These are phyloP conservation scores for Hyperoodon ampullatus DNA, from an alignment of 2,113 vertebrate genomes.

Conservation along the genomic window DNA sequence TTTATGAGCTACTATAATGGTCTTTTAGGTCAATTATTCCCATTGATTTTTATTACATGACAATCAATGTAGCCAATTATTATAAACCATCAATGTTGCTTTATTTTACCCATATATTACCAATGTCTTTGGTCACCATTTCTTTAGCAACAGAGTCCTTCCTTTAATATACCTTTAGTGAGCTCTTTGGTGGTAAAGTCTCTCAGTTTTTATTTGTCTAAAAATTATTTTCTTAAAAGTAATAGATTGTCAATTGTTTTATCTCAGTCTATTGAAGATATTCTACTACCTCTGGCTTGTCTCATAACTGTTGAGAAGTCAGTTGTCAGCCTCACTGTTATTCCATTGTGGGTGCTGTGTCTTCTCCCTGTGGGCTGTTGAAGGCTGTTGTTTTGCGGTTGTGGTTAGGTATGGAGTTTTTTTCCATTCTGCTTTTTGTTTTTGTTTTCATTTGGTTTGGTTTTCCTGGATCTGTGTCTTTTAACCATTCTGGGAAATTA, in stretches of 20 bases:
- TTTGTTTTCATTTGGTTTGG: neutral
- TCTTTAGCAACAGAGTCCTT: neutral
- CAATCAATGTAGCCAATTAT: neutral
- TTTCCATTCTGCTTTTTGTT: neutral
- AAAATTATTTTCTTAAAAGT: neutral
- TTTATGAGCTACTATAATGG: neutral
- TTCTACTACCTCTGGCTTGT: neutral
- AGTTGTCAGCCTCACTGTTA: neutral
- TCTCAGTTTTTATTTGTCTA: neutral
- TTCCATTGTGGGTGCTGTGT: neutral
- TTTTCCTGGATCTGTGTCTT: neutral
- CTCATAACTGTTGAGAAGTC: neutral
- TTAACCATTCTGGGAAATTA: neutral
- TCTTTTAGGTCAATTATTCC: neutral
- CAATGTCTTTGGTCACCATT: neutral
- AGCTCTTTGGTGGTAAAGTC: neutral
- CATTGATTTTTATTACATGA: neutral
- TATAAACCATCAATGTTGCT: neutral
- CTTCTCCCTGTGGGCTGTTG: neutral
- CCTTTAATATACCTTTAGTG: neutral
- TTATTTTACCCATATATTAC: neutral
- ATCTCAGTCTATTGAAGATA: neutral
- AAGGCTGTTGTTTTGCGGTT: neutral
- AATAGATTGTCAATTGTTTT: neutral
- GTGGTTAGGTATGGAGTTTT: neutral